These are phyloP conservation scores for Melieria omissa DNA, from an alignment of 2,888 invertebrate species.

Conservation along the genomic window DNA sequence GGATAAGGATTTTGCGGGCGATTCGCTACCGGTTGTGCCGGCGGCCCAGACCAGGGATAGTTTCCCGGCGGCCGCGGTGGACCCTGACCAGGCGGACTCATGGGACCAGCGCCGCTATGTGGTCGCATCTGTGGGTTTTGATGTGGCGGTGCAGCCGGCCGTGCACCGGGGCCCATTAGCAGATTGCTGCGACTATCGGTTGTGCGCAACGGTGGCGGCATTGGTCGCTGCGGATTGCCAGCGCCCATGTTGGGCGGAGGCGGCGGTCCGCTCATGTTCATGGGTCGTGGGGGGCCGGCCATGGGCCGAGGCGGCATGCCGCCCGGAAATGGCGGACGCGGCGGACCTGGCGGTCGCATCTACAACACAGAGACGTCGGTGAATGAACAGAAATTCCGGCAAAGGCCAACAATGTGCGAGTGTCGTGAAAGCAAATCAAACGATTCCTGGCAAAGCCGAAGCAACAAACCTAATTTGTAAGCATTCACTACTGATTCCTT, in stretches of 20 bases:
- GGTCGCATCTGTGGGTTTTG: constrained; percentile 56
- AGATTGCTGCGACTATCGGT: constrained; percentile 68
- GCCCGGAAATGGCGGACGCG: constrained; percentile 58
- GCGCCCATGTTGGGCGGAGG: constrained; percentile 50
- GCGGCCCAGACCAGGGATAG: constrained; percentile 54
- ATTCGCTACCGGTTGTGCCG: constrained; percentile 51
- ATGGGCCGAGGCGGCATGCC: constrained; percentile 58
- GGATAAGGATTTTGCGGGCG: constrained; percentile 51
- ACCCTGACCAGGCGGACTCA: constrained; percentile 61
- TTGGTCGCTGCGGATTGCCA: constrained; percentile 50
- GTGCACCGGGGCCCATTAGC: constrained; percentile 54
- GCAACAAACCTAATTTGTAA: no score
- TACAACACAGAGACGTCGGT: constrained; percentile 39
- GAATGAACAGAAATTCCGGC: no score
- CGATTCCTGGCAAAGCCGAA: no score
- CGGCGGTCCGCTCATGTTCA: constrained; percentile 46
- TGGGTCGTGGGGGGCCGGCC: constrained; percentile 55
- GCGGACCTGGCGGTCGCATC: constrained; percentile 57
- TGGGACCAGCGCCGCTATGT: constrained; percentile 50
- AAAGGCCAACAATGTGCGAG: no score
- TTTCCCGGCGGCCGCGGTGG: constrained; percentile 57
- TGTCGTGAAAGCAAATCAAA: no score
- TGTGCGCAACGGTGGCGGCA: constrained; percentile 63
- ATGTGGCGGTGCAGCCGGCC: constrained; percentile 53
- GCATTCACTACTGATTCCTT: not conserved